Evolutionary conservation across 2,113 vertebrate species (phyloP).

Genomic region (Microcebus jonahi): DNA sequence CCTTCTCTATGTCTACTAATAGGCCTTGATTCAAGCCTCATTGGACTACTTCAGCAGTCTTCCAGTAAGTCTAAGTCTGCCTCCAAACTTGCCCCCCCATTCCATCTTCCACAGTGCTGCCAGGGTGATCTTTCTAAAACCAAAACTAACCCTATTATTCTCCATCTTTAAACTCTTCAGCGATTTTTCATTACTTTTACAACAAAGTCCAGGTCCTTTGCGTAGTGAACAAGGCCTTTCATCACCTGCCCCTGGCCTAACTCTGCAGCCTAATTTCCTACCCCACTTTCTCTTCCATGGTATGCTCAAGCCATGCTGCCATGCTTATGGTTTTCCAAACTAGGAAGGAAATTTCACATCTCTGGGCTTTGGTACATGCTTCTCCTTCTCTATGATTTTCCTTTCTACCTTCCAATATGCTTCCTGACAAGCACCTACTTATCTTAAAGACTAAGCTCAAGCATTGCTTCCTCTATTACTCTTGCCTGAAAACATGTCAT

Average conservation of each 20-base stretch:
- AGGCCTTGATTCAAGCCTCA: neutral
- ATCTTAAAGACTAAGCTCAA: constrained; percentile 6
- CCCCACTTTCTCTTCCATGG: neutral
- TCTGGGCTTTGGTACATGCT: neutral
- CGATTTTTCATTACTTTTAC: neutral
- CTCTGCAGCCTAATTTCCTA: neutral
- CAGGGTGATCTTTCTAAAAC: neutral
- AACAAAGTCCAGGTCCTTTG: neutral
- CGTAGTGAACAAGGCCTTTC: neutral
- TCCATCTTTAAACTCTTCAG: neutral
- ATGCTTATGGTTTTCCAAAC: neutral
- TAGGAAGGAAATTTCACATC: neutral
- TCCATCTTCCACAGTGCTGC: neutral
- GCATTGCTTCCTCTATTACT: neutral
- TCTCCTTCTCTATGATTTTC: constrained; percentile 5
- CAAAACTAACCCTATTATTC: neutral
- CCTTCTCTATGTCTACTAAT: neutral
- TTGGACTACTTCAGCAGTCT: neutral
- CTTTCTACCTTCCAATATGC: neutral
- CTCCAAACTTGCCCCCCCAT: neutral
- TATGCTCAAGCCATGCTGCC: neutral
- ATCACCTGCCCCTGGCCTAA: neutral
- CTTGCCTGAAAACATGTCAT: neutral
- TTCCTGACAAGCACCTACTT: neutral
- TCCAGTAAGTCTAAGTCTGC: neutral